phyloP scores from a whole-genome alignment of 2,888 invertebrate species.

The Tipula helvola region DNA sequence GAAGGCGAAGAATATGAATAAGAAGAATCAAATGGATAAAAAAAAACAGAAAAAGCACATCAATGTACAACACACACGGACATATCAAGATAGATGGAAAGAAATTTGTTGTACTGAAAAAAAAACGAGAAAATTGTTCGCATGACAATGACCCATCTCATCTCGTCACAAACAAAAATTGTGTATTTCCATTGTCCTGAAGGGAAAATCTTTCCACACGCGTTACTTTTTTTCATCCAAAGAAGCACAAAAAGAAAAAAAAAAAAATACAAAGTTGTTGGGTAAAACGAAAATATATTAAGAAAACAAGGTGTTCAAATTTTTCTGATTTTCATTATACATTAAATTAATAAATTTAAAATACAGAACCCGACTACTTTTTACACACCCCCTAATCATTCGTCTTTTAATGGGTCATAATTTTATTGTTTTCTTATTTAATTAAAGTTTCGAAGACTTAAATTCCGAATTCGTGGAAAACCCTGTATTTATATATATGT shows the following conservation, averaged over 20 bases:
- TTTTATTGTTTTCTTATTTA: not conserved
- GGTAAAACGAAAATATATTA: not conserved
- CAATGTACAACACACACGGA: not conserved
- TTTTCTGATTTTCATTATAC: not conserved
- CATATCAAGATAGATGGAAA: not conserved
- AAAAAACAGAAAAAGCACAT: not conserved
- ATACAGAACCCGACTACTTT: not conserved
- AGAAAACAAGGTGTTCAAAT: conserved; percentile 5
- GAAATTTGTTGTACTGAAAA: conserved; percentile 7
- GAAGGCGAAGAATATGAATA: not conserved
- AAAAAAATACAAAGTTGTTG: not conserved
- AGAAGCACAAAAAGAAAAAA: not conserved
- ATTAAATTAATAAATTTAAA: not conserved
- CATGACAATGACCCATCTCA: conserved; percentile 13
- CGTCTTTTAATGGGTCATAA: not conserved
- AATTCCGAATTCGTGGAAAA: not conserved
- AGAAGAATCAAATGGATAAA: not conserved
- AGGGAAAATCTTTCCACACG: conserved; percentile 8
- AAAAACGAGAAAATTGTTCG: not conserved
- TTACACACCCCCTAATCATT: not conserved
- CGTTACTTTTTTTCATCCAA: not conserved
- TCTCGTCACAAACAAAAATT: conserved; percentile 13
- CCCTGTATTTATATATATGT: not conserved
- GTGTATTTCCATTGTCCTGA: conserved; percentile 10
- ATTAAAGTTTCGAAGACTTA: not conserved